Evolutionary conservation across 2,888 invertebrate species (phyloP).

Genomic region (Dryadula phaetusa): DNA sequence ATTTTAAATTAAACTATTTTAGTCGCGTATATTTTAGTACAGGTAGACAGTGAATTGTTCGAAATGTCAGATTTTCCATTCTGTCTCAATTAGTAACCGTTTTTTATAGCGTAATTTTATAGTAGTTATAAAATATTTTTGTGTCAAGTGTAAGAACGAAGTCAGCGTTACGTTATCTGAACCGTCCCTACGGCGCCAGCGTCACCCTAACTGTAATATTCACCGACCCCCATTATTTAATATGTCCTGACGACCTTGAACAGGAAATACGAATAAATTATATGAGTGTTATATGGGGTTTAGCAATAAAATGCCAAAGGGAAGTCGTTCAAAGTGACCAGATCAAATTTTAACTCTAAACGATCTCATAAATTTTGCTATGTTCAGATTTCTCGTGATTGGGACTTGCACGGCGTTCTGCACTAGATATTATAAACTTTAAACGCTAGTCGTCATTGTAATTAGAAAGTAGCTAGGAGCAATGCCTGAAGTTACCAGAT

Average conservation of each 20-base stretch:
- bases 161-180: constrained; percentile 33
- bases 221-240: constrained; percentile 48
- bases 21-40: too few species aligned
- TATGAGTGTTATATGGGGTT: not conserved
- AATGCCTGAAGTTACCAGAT: too few species aligned
- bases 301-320: not conserved
- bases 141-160: constrained; percentile 37
- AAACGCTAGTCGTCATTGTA: too few species aligned
- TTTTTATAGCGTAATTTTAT: constrained; percentile 5
- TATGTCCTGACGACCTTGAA: constrained; percentile 45
- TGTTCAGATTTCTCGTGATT: too few species aligned
- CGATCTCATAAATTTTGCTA: too few species aligned
- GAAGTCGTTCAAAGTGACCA: not conserved
- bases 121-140: constrained; percentile 17
- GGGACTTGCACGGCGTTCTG: too few species aligned
- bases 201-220: constrained; percentile 48
- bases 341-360: too few species aligned
- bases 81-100: not conserved
- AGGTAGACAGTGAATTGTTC: too few species aligned
- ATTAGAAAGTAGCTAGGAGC: too few species aligned
- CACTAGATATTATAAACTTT: too few species aligned
- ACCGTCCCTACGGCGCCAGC: constrained; percentile 48
- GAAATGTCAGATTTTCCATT: too few species aligned
- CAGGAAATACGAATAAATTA: constrained; percentile 16
- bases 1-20: too few species aligned